phyloP scores from a whole-genome alignment of 37 sponge, comb jelly and placozoan genomes.

The Chondrilla cf. caribensis region DNA sequence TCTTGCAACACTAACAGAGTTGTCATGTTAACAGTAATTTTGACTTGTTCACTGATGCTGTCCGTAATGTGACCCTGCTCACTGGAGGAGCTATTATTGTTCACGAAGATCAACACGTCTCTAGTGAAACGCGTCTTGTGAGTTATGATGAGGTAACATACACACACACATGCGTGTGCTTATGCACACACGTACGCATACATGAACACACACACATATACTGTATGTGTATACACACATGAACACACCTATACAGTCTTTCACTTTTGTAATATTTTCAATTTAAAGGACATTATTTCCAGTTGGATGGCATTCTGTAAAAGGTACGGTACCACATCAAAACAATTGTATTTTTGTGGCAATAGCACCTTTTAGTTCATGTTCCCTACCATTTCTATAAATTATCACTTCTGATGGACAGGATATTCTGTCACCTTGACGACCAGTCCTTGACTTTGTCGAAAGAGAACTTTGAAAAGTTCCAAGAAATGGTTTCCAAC shows the following conservation, averaged over 20 bases:
- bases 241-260: conserved; percentile 16
- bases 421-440: background rate
- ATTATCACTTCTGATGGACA: background rate
- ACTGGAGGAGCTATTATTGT: background rate
- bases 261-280: conserved; percentile 27
- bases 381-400: too few relatives aligned
- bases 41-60: too few relatives aligned
- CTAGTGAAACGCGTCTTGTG: too few relatives aligned
- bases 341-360: too few relatives aligned
- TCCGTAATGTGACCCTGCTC: background rate
- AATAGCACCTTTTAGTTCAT: too few relatives aligned
- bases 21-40: too few relatives aligned
- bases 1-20: too few relatives aligned
- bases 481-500: background rate
- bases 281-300: conserved; percentile 37
- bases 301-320: conserved; percentile 53
- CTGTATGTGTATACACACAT: conserved; percentile 27
- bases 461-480: background rate
- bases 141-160: too few relatives aligned
- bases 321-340: too few relatives aligned
- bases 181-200: conserved; percentile 28
- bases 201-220: conserved; percentile 29
- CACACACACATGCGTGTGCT: background rate
- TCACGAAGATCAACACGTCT: background rate
- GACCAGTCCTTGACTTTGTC: background rate